These are phyloP conservation scores for Acanthisitta chloris DNA, from an alignment of 2,113 vertebrate species.

Conservation along the genomic window DNA sequence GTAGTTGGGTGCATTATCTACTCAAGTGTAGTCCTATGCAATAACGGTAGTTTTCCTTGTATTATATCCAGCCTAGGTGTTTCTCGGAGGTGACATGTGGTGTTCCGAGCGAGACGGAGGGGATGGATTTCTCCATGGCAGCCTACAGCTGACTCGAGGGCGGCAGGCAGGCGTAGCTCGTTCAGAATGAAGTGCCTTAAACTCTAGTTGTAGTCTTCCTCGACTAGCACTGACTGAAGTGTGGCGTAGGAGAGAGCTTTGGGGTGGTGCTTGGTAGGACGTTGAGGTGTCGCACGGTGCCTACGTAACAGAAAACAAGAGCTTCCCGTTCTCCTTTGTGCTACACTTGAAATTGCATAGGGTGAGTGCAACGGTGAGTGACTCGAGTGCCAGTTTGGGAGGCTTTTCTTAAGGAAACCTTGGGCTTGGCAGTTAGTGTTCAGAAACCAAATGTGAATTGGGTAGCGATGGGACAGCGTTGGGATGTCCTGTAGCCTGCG, in stretches of 20 bases:
- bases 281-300: slow-evolving; percentile 51
- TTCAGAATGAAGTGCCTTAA: slow-evolving; percentile 90
- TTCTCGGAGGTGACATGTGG: slow-evolving; percentile 55
- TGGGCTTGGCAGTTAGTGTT: slow-evolving; percentile 4
- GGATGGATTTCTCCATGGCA: slow-evolving; percentile 62
- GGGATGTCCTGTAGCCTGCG: neutral
- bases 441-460: slow-evolving; percentile 58
- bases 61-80: slow-evolving; percentile 73
- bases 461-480: neutral
- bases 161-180: slow-evolving; percentile 59
- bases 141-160: slow-evolving; percentile 54
- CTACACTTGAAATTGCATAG: slow-evolving; percentile 58
- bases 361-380: slow-evolving; percentile 42
- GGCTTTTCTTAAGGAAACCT: slow-evolving; percentile 39
- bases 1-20: slow-evolving; percentile 81
- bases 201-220: slow-evolving; percentile 75
- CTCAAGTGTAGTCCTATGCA: slow-evolving; percentile 88
- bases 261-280: slow-evolving; percentile 6
- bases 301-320: slow-evolving; percentile 58
- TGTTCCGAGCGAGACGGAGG: slow-evolving; percentile 37
- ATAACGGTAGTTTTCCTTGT: slow-evolving; percentile 77
- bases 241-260: slow-evolving; percentile 57
- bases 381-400: slow-evolving; percentile 65
- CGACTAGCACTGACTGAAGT: slow-evolving; percentile 81
- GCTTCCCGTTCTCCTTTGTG: slow-evolving; percentile 70